Evolutionary conservation across 1,140 invertebrate species (phyloP).

Genomic region (Dolichoris vasculosae): DNA sequence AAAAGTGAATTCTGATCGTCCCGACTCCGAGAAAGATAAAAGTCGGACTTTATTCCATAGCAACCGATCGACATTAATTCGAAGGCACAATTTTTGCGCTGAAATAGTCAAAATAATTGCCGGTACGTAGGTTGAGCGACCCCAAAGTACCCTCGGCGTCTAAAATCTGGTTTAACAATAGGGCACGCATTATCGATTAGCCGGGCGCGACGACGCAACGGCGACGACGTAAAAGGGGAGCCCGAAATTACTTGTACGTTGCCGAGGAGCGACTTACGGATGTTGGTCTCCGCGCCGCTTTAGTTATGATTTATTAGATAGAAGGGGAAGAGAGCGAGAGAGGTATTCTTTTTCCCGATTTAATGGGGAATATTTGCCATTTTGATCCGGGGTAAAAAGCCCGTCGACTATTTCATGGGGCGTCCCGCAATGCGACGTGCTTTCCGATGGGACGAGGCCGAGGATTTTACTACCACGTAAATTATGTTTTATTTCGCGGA

Average conservation of each 20-base stretch:
- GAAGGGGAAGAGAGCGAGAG: neutral
- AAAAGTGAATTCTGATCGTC: too few relatives aligned
- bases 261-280: neutral
- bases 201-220: neutral
- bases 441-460: neutral
- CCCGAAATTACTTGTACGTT: neutral
- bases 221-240: neutral
- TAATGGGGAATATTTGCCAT: constrained; percentile 50
- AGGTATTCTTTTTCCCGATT: constrained; percentile 26
- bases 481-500: constrained; percentile 37
- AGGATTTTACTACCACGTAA: constrained; percentile 35
- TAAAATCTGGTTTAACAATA: constrained; percentile 18
- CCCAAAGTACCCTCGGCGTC: neutral
- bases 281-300: constrained; percentile 14
- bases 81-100: neutral
- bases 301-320: constrained; percentile 49
- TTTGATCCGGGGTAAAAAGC: neutral
- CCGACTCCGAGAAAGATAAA: too few relatives aligned
- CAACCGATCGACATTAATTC: neutral
- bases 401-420: neutral
- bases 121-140: neutral
- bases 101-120: constrained; percentile 35
- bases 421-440: too few relatives aligned
- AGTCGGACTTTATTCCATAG: too few relatives aligned
- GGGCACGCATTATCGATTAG: neutral